These are phyloP conservation scores for Equus quagga DNA, from an alignment of 2,113 vertebrate species.

Conservation along the genomic window DNA sequence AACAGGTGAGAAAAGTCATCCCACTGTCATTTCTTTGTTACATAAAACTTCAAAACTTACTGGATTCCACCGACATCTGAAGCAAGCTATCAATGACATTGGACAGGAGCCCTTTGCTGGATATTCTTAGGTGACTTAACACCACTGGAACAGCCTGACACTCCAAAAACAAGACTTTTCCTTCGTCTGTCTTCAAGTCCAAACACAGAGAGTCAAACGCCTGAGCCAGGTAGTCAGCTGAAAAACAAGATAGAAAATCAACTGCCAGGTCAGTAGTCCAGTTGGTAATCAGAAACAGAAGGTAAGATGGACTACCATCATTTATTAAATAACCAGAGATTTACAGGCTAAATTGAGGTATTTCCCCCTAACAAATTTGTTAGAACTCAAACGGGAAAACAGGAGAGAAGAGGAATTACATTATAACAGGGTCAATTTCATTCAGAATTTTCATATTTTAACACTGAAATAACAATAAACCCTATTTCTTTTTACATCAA, in stretches of 20 bases:
- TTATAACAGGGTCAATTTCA: background rate
- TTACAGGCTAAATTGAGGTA: background rate
- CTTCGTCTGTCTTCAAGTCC: constrained; percentile 92
- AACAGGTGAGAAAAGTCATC: background rate
- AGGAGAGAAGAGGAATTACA: background rate
- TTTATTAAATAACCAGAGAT: background rate
- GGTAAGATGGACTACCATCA: background rate
- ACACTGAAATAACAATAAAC: background rate
- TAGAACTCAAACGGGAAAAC: background rate
- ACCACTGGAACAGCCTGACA: constrained; percentile 89
- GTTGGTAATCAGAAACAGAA: background rate
- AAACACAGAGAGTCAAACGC: constrained; percentile 88
- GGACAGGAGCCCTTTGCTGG: constrained; percentile 87
- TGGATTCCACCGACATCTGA: constrained; percentile 91
- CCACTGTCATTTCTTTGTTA: background rate
- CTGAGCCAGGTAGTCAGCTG: constrained; percentile 92
- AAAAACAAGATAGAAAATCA: constrained; percentile 75
- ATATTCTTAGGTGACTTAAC: constrained; percentile 87
- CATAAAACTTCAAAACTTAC: constrained; percentile 84
- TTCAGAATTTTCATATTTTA: background rate
- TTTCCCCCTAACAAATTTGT: background rate
- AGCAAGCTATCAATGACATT: constrained; percentile 91
- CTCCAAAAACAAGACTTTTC: constrained; percentile 91
- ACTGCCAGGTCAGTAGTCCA: background rate
- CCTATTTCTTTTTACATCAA: background rate